These are phyloP conservation scores for Todus mexicanus DNA, from an alignment of 2,797 vertebrate genomes.

Conservation along the genomic window DNA sequence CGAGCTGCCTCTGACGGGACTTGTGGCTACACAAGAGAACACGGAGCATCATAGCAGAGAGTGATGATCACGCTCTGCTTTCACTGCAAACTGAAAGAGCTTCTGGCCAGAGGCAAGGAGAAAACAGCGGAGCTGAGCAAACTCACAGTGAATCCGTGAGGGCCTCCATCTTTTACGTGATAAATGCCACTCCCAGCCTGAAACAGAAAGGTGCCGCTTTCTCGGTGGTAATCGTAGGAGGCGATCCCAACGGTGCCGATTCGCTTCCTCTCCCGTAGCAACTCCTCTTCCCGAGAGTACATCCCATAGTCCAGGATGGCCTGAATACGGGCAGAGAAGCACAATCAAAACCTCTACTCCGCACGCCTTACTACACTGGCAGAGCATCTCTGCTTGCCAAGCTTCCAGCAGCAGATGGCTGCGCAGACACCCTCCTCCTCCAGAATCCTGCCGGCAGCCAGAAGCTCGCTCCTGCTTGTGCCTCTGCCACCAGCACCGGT, in stretches of 20 bases:
- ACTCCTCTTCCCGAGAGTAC: conserved; percentile 81
- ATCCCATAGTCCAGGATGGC: conserved; percentile 81
- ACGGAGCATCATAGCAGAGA: neutral
- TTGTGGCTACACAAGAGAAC: neutral
- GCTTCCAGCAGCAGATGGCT: conserved; percentile 29
- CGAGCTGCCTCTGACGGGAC: neutral
- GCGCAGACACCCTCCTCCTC: conserved; percentile 37
- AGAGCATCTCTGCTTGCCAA: neutral
- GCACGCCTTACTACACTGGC: neutral
- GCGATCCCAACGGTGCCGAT: conserved; percentile 79
- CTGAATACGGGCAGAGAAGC: conserved; percentile 41
- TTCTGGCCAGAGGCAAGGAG: neutral
- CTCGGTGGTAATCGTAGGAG: conserved; percentile 76
- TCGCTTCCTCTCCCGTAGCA: conserved; percentile 80
- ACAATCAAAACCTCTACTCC: neutral
- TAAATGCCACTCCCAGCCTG: conserved; percentile 82
- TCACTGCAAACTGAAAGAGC: neutral
- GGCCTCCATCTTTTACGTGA: conserved; percentile 79
- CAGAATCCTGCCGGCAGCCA: neutral
- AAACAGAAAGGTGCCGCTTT: conserved; percentile 78
- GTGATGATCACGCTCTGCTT: neutral
- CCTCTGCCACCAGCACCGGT: neutral
- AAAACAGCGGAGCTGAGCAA: neutral
- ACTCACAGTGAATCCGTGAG: conserved; percentile 80
- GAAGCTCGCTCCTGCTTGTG: neutral